Evolutionary conservation across 2,888 invertebrate genomes (phyloP).

Genomic region (Andrena chrysosceles): DNA sequence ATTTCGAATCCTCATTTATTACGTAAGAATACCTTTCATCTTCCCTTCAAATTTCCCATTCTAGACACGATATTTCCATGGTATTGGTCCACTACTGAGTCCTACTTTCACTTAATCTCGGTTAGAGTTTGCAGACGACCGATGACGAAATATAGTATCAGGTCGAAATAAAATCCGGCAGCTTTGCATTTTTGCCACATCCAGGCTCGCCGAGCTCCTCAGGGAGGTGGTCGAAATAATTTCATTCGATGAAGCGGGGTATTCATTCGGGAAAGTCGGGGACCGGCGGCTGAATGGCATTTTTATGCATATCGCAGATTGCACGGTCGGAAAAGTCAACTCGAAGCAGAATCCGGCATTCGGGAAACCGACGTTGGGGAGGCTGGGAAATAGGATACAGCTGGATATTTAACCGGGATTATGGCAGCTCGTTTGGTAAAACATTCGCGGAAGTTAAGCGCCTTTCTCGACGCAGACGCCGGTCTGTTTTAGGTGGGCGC

Average conservation of each 20-base stretch:
- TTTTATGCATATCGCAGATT: constrained; percentile 58
- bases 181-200: constrained; percentile 2
- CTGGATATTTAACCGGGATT: constrained; percentile 78
- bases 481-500: constrained; percentile 70
- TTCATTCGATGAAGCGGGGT: constrained; percentile 42
- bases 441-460: constrained; percentile 79
- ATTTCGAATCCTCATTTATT: no score
- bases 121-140: no score
- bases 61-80: no score
- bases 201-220: not conserved
- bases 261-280: constrained; percentile 9
- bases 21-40: no score
- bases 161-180: not conserved
- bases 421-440: constrained; percentile 78
- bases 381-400: constrained; percentile 57
- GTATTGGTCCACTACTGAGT: no score
- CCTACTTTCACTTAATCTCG: no score
- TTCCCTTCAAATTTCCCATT: no score
- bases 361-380: constrained; percentile 9
- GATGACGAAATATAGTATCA: not conserved
- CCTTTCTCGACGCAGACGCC: constrained; percentile 63
- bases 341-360: constrained; percentile 34
- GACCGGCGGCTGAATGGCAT: constrained; percentile 25
- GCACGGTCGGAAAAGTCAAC: constrained; percentile 54
- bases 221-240: constrained; percentile 26